Conservation (phyloP, 2,113 vertebrate genomes). For the Elephantulus edwardii region DNA sequence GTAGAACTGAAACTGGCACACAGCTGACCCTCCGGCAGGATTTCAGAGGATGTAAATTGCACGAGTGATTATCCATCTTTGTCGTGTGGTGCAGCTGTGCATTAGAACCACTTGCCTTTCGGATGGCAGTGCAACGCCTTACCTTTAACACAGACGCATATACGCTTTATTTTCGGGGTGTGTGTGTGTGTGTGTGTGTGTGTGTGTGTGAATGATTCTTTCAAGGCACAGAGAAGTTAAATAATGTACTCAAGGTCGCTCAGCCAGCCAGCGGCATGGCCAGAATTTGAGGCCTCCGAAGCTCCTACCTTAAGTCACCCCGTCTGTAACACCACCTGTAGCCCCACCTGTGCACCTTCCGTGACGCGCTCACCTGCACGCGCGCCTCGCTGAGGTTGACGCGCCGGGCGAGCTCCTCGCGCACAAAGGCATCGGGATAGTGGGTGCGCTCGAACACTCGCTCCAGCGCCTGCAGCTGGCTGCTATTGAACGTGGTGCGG, state of each 20-base stretch:
- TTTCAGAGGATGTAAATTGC: no score
- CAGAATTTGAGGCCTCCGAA: neutral
- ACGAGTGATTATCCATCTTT: no score
- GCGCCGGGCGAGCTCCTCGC: slow-evolving; percentile 87
- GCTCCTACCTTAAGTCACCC: neutral
- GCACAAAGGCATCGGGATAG: slow-evolving; percentile 88
- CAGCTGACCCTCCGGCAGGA: no score
- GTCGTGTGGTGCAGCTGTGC: no score
- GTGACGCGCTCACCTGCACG: slow-evolving; percentile 85
- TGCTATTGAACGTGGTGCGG: slow-evolving; percentile 91
- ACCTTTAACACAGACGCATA: neutral
- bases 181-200: no score
- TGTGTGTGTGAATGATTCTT: no score
- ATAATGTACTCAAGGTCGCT: neutral
- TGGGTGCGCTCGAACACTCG: slow-evolving; percentile 89
- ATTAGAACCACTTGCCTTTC: no score
- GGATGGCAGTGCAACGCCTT: no score
- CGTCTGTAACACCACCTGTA: rapidly evolving
- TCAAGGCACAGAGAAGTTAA: no score
- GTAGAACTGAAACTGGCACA: no score
- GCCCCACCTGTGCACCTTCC: slow-evolving; percentile 59
- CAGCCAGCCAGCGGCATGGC: neutral
- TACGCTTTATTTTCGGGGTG: no score
- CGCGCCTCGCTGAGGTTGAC: slow-evolving; percentile 89
- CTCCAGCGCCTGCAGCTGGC: slow-evolving; percentile 89